Conservation (phyloP, 64 coral and sea anemone genomes). For the Cladopsammia gracilis region DNA sequence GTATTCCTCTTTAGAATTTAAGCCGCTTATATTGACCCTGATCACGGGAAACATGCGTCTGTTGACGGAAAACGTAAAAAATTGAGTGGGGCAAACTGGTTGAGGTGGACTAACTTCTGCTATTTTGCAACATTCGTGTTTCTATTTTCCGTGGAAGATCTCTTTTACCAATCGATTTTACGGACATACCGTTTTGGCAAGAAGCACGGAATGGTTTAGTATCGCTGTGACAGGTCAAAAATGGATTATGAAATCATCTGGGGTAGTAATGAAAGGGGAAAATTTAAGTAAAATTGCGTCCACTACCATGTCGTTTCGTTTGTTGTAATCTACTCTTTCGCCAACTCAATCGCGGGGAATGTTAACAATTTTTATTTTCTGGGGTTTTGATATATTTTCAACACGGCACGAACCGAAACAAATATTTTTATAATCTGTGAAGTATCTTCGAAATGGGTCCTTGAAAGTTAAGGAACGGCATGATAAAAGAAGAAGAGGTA, state of each 20-base stretch:
- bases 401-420: background rate
- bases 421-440: slow-evolving; percentile 22
- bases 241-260: background rate
- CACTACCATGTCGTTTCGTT: background rate
- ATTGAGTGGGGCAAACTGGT: background rate
- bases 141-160: background rate
- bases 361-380: background rate
- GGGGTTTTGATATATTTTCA: background rate
- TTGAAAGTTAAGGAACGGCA: background rate
- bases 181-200: background rate
- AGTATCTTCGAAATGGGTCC: slow-evolving; percentile 12
- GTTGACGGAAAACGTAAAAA: slow-evolving; percentile 10
- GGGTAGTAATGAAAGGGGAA: background rate
- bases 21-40: slow-evolving; percentile 84
- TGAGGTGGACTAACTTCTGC: background rate
- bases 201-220: background rate
- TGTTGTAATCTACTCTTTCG: background rate
- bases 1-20: slow-evolving; percentile 96
- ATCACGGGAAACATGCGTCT: slow-evolving; percentile 99
- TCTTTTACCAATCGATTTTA: background rate
- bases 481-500: background rate
- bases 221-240: background rate
- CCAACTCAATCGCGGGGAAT: background rate
- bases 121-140: background rate
- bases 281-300: background rate